Evolutionary conservation across 2,888 invertebrate species (phyloP).

Genomic region (Leptura quadrifasciata): DNA sequence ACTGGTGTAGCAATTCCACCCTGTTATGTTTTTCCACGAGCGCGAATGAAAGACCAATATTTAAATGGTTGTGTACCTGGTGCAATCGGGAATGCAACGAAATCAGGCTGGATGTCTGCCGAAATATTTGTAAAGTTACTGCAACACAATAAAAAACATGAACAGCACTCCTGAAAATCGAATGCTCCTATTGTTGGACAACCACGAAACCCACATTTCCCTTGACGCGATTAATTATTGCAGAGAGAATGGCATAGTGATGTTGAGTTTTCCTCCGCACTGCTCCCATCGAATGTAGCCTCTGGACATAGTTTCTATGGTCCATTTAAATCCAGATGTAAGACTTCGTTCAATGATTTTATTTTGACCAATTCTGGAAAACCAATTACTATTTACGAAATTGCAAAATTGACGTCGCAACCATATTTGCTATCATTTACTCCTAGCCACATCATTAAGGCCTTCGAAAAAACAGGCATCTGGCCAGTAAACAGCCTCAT

Average conservation of each 20-base stretch:
- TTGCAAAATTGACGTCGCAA: slow-evolving; percentile 54
- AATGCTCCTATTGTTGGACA: slow-evolving; percentile 22
- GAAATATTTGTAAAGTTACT: too few relatives aligned
- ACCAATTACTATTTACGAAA: slow-evolving; percentile 61
- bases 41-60: too few relatives aligned
- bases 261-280: too few relatives aligned
- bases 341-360: slow-evolving; percentile 60
- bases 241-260: too few relatives aligned
- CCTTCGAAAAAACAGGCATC: not conserved
- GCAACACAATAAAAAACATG: too few relatives aligned
- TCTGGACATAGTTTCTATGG: not conserved
- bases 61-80: too few relatives aligned
- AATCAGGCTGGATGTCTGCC: too few relatives aligned
- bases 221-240: too few relatives aligned
- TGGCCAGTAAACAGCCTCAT: slow-evolving; percentile 23
- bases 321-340: slow-evolving; percentile 45
- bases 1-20: too few relatives aligned
- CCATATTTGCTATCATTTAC: slow-evolving; percentile 49
- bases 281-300: not conserved
- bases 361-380: slow-evolving; percentile 53
- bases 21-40: too few relatives aligned
- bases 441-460: slow-evolving; percentile 1
- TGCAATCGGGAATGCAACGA: too few relatives aligned
- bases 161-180: slow-evolving; percentile 50
- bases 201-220: too few relatives aligned